phyloP scores from a whole-genome alignment of 2,888 invertebrate species.

The Diadromus collaris region DNA sequence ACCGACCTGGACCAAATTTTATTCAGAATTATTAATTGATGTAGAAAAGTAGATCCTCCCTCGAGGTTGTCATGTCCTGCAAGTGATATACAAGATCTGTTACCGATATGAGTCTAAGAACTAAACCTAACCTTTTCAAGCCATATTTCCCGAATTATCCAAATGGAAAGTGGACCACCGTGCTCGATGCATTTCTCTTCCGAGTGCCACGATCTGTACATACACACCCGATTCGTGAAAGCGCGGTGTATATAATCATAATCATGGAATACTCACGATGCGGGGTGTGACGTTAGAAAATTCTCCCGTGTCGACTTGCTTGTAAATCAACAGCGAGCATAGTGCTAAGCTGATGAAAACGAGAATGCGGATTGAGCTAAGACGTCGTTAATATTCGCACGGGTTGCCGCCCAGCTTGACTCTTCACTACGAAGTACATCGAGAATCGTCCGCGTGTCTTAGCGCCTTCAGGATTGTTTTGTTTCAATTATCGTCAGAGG shows the following conservation, averaged over 20 bases:
- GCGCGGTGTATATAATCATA: background rate
- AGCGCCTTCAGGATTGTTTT: conserved; percentile 24
- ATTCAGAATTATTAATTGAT: too few relatives aligned
- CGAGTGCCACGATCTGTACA: background rate
- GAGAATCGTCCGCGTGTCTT: conserved; percentile 45
- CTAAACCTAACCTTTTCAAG: background rate
- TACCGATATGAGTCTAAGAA: background rate
- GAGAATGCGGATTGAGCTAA: conserved; percentile 59
- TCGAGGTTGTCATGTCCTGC: too few relatives aligned
- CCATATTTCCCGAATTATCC: background rate
- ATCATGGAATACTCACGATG: background rate
- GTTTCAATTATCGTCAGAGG: conserved; percentile 3
- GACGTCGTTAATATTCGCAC: conserved; percentile 61
- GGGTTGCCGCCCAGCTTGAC: conserved; percentile 9
- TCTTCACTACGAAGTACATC: conserved; percentile 63
- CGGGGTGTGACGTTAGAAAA: background rate
- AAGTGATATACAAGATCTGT: background rate
- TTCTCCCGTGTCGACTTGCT: conserved; percentile 29
- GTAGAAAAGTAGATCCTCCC: too few relatives aligned
- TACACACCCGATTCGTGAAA: conserved; percentile 1
- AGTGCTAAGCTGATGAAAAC: conserved; percentile 52
- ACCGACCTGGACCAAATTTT: too few relatives aligned
- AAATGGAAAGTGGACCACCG: background rate
- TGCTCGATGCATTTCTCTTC: background rate
- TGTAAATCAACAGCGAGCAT: conserved; percentile 65